Base-by-base conservation (phyloP, 2,797 vertebrate species). In the Leontocebus nigricollis region DNA sequence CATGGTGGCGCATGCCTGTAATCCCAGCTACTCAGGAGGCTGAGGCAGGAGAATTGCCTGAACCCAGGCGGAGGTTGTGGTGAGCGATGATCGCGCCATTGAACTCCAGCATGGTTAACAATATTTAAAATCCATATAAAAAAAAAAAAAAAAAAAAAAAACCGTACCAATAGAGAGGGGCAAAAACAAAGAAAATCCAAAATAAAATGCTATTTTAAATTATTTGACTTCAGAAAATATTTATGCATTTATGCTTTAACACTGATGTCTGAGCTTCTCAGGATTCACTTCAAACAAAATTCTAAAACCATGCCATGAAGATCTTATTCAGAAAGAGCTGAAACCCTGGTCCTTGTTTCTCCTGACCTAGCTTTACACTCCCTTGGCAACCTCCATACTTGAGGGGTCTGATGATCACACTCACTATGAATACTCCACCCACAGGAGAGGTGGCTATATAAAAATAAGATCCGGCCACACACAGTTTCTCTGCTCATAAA, bases 151-250 rank as follows among this genome's bases (percentile, higher is more conserved):
- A 44, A 44, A 46, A 46, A 10, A 46, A 10, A 46, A 46, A 46
- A 82, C 30, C 83, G 70, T 1, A 93, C 84, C 73, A 91, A 55
- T 0, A 19, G 39, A 72, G 8, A 8, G 27, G 10, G 26, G 14
- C 1, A 30, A 55, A 93, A 87, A 46, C 52, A 83, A 50, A 96
- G 92, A 86, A 93, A 96, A 80, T 41, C n/a, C 48, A 36, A 96
- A 90, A 94, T 93, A 36, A 97, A 95, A 92, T 82, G 70, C 77
- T 85, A 85, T 79, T 93, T 90, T 82, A 88, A 94, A 94, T 75
- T 73, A 95, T 59, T n/a, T 92, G 76, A 72, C 20, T 72, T 72
- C 67, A 36, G 55, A 95, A 93, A 52, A 79, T 93, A 75, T 50
- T 80, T 57, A 75, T 36, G 36, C 30, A 27, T 80, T 82, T 89